Conservation (phyloP, 2,113 vertebrate species). For the Gobiocypris rarus region DNA sequence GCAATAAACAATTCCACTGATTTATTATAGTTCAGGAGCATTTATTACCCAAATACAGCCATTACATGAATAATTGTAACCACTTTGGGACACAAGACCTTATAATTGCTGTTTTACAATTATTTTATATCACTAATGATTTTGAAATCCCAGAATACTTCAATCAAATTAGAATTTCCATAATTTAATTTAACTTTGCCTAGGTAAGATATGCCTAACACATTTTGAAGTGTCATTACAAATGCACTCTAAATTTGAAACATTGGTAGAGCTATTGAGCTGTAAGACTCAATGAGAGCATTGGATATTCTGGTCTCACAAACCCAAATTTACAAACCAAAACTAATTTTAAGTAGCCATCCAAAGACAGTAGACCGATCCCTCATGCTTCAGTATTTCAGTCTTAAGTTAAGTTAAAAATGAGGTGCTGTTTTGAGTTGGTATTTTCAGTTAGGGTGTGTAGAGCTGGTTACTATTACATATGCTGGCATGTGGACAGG, state of each 20-base stretch:
- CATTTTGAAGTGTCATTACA: not conserved
- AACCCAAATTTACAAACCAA: not conserved
- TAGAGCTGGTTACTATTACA: conserved; percentile 2
- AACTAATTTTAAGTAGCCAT: not conserved
- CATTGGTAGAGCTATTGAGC: not conserved
- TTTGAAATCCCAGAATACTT: not conserved
- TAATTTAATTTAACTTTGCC: not conserved
- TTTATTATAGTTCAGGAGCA: not conserved
- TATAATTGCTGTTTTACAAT: not conserved
- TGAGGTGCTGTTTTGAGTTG: not conserved
- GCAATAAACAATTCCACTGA: not conserved
- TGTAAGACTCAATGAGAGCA: not conserved
- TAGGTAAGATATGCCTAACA: not conserved
- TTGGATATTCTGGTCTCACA: too few species aligned
- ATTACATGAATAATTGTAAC: not conserved
- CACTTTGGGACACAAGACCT: not conserved
- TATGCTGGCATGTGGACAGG: conserved; percentile 6
- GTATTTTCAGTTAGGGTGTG: conserved; percentile 15
- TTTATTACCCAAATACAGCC: conserved; percentile 8
- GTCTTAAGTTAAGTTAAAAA: conserved; percentile 1
- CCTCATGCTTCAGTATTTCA: not conserved
- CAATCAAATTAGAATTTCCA: not conserved
- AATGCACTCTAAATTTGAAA: not conserved
- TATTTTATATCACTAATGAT: not conserved
- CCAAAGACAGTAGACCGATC: not conserved